Evolutionary conservation across 2,888 invertebrate genomes (phyloP), one percentile per base, ranked within the genome.

Genomic region (Drosophila putrida): DNA sequence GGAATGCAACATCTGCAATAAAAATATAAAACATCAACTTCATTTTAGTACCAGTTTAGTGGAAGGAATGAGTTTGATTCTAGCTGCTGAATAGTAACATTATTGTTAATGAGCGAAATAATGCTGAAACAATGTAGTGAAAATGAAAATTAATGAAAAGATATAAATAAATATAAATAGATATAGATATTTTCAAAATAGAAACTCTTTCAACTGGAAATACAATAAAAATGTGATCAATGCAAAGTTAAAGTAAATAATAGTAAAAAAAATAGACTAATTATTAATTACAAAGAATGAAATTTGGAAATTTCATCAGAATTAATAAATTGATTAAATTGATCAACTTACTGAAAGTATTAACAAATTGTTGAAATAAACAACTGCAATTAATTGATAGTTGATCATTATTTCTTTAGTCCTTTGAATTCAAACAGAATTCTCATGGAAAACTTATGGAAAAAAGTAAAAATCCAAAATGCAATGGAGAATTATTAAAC

Each of bases 381-480:
- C 15, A 71, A 72, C 53, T 44, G 47, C 73, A 43, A 58, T n/a
- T n/a, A n/a, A n/a, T n/a, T 62, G 36, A 36, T 27, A 50, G 39
- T 69, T 25, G 50, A 59, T 64, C 63, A 64, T 63, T 74, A 62
- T 44, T 33, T 47, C 38, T 33, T 28, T 33, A 46, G 49, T 55
- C 47, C 36, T 27, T 25, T 10, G 13, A 31, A 36, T 38, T 33
- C 9, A 36, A 20, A 20, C 3, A 20, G 20, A 20, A 20, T 20
- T 20, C 20, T 20, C 20, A 3, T 20, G 20, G 3, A 20, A 20
- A 1, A 20, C 2, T 20, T 20, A 20, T 20, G 1, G 20, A 3
- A 20, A 1, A 20, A 20, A 20, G 3, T 20, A 20, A 20, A 3
- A 20, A 20, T 20, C 2, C 20, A 20, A 20, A 20, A 20, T 20